Evolutionary conservation across 2,797 vertebrate genomes (phyloP).

Genomic region (Anguilla anguilla): DNA sequence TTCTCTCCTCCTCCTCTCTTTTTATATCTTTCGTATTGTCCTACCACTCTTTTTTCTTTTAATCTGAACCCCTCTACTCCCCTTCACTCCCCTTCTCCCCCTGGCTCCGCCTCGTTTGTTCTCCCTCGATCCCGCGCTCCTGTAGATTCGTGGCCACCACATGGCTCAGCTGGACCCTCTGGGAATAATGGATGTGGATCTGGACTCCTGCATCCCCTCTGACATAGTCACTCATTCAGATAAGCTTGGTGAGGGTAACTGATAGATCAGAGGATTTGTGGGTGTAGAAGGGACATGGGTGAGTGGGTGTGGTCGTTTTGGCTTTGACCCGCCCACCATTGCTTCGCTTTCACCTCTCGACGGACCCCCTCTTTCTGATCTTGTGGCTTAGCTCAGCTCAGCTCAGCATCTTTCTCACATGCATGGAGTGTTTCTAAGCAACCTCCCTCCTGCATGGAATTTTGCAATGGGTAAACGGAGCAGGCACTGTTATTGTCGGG

Average conservation of each 20-base stretch:
- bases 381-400: neutral
- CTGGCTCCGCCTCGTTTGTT: conserved; percentile 46
- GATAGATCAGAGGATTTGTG: neutral
- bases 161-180: conserved; percentile 98
- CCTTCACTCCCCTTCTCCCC: conserved; percentile 36
- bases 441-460: neutral
- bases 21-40: conserved; percentile 11
- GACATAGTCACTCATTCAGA: conserved; percentile 98
- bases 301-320: neutral
- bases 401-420: neutral
- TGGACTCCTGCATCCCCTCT: conserved; percentile 94
- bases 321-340: neutral
- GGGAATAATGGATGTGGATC: conserved; percentile 98
- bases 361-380: neutral
- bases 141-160: conserved; percentile 98
- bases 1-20: neutral
- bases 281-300: neutral
- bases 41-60: conserved; percentile 19
- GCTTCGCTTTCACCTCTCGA: neutral
- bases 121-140: conserved; percentile 60
- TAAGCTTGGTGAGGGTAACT: conserved; percentile 93
- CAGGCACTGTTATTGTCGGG: neutral
- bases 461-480: conserved; percentile 26
- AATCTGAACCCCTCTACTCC: conserved; percentile 35
- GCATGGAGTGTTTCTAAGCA: neutral